These are phyloP conservation scores for Cataglyphis hispanica DNA, from an alignment of 1,140 invertebrate species.

Conservation along the genomic window DNA sequence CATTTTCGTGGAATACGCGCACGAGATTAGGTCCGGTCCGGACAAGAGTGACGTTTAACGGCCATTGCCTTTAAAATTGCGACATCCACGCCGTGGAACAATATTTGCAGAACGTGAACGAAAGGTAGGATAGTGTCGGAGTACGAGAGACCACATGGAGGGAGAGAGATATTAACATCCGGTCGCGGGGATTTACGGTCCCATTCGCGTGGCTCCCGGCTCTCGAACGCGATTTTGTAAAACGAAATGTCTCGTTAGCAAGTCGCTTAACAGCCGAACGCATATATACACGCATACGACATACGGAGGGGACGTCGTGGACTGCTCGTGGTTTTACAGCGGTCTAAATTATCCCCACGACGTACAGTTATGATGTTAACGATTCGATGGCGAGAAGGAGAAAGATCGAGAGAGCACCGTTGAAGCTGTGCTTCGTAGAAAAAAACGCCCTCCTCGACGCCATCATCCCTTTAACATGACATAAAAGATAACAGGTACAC, in stretches of 20 bases:
- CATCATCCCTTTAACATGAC: not conserved
- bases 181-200: slow-evolving; percentile 81
- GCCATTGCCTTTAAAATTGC: slow-evolving; percentile 72
- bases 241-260: slow-evolving; percentile 84
- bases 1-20: slow-evolving; percentile 71
- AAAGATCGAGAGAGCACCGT: not conserved
- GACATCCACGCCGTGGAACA: slow-evolving; percentile 73
- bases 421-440: not conserved
- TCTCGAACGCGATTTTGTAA: slow-evolving; percentile 82
- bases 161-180: slow-evolving; percentile 81
- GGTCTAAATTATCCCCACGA: slow-evolving; percentile 82
- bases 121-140: not conserved
- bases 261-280: slow-evolving; percentile 74
- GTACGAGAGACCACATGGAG: not conserved
- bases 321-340: slow-evolving; percentile 81
- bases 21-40: slow-evolving; percentile 69
- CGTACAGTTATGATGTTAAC: slow-evolving; percentile 83
- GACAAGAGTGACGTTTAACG: slow-evolving; percentile 74
- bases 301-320: slow-evolving; percentile 28
- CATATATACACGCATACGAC: slow-evolving; percentile 33
- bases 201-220: slow-evolving; percentile 76
- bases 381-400: slow-evolving; percentile 69
- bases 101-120: slow-evolving; percentile 69
- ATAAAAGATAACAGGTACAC: not conserved
- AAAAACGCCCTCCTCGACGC: slow-evolving; percentile 5